Base-by-base conservation (phyloP, 1,140 invertebrate genomes). In the Drosophila asahinai region DNA sequence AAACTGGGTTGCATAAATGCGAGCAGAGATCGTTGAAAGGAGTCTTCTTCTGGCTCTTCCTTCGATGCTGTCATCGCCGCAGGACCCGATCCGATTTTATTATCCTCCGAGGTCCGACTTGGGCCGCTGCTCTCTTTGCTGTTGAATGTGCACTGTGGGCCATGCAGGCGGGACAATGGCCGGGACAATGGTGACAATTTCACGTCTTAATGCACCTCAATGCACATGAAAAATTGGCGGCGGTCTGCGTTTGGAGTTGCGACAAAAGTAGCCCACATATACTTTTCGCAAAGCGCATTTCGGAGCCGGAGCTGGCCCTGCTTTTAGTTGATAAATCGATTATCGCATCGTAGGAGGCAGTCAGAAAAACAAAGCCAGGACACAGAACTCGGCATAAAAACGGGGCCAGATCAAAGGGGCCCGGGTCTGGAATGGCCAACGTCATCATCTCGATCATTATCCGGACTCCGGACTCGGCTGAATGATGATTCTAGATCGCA, bases 141-240 rank as follows among this genome's bases (percentile, higher is more conserved):
- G 61, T 61, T 65, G 63, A 66, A 61, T 79, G 78, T 75, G 75
- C 71, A 74, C 68, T 80, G 86, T 89, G 81, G 79, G 86, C 81
- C 77, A 55, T 65, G 54, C 79, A 36, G 12, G 51, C 14, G 17
- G 49, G 51, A 89, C 86, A 90, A 89, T 89, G 64, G 61, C 9
- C 3, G 3, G 19, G 8, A 90, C 87, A 91, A 91, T 91, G 83
- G 81, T 80, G 84, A 86, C 91, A 92, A 92, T 92, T 92, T 92
- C 91, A 92, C 91, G 91, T 92, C 91, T 92, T 89, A 92, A 92
- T 92, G 91, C 83, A 91, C 86, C 80, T 86, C 79, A 92, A 92
- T 92, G 90, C 74, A 68, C 83, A 81, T 83, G 77, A 64, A 68
- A 70, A 80, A 74, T 77, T 67, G 55, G 48, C 71, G 72, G 71